Evolutionary conservation across 2,888 invertebrate genomes (phyloP).

Genomic region (Busseola fusca): DNA sequence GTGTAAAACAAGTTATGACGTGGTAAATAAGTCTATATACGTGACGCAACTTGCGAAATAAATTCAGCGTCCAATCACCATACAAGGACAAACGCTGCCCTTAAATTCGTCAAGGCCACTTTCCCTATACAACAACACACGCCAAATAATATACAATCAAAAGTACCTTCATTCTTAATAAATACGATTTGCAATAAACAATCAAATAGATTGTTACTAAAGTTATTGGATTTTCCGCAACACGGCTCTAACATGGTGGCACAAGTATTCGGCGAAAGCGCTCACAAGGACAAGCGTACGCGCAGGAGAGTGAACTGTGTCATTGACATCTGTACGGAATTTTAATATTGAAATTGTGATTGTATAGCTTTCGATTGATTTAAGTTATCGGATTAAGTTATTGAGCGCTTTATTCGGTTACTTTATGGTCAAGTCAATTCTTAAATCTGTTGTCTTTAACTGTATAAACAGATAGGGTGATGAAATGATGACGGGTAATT

Average conservation of each 20-base stretch:
- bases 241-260: slow-evolving; percentile 41
- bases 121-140: slow-evolving; percentile 20
- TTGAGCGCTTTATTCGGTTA: slow-evolving; percentile 8
- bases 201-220: slow-evolving; percentile 47
- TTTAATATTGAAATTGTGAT: slow-evolving; percentile 51
- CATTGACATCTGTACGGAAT: slow-evolving; percentile 58
- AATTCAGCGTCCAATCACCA: slow-evolving; percentile 16
- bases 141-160: slow-evolving; percentile 35
- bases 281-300: slow-evolving; percentile 59
- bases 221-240: slow-evolving; percentile 59
- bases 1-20: background rate
- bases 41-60: slow-evolving; percentile 9
- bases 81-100: slow-evolving; percentile 17
- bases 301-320: slow-evolving; percentile 58
- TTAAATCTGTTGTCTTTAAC: background rate
- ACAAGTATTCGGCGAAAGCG: slow-evolving; percentile 63
- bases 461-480: background rate
- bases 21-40: background rate
- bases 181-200: slow-evolving; percentile 49
- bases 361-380: slow-evolving; percentile 31
- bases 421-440: background rate
- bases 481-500: background rate
- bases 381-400: slow-evolving; percentile 34
- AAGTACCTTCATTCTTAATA: slow-evolving; percentile 32
- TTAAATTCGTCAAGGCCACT: slow-evolving; percentile 16